A percentile compares a stretch with the other conserved stretches of the same genome.
These are phyloP conservation scores for Papilio protenor DNA, from an alignment of 2,888 invertebrate species.

Conservation along the genomic window DNA sequence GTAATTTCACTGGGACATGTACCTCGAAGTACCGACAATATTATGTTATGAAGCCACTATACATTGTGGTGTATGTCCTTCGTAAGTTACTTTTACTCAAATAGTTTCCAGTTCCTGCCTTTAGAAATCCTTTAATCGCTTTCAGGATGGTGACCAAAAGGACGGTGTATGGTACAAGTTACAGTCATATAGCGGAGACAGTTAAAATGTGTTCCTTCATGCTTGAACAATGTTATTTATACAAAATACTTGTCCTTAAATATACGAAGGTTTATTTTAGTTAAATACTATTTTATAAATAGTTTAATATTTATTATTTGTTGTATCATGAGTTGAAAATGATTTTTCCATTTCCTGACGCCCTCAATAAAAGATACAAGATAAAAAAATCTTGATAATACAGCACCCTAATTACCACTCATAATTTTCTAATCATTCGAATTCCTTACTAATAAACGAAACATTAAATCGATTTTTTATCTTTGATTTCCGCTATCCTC, in stretches of 20 bases:
- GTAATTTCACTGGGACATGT: not conserved
- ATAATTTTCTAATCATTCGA: not conserved
- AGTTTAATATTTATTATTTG: not conserved
- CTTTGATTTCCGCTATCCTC: not conserved
- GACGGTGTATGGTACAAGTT: slow-evolving; percentile 34
- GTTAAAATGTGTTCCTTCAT: not conserved
- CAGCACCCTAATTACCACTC: not conserved
- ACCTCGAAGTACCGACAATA: not conserved
- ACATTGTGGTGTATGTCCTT: not conserved
- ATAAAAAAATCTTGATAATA: not conserved
- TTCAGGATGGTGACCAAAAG: slow-evolving; percentile 34
- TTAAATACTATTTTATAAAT: not conserved
- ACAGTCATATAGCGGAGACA: not conserved
- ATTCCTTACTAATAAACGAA: not conserved
- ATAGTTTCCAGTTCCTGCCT: slow-evolving; percentile 18
- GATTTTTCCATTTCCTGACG: not conserved
- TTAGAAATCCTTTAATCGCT: slow-evolving; percentile 36
- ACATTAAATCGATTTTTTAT: not conserved
- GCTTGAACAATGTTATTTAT: not conserved
- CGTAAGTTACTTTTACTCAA: slow-evolving; percentile 25
- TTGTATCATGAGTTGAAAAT: not conserved
- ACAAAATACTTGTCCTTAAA: not conserved
- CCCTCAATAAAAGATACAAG: not conserved
- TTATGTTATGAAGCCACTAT: not conserved
- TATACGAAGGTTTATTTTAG: not conserved